Conservation (phyloP, 2,797 vertebrate species). For the Gymnopithys bicolor region DNA sequence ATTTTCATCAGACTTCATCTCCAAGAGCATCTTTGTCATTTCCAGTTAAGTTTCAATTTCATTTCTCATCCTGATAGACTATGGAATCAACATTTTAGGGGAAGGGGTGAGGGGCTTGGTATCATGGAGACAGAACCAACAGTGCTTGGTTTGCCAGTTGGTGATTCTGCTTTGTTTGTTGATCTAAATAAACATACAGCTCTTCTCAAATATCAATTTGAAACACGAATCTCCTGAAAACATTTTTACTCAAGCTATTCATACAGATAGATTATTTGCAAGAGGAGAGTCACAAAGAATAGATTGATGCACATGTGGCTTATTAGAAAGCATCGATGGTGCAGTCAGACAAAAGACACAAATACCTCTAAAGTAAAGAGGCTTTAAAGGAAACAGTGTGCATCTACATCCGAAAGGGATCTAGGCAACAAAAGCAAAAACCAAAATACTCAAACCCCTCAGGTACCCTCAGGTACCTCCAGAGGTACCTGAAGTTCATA, state of each 20-base stretch:
- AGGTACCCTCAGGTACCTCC: neutral
- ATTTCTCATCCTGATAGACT: neutral
- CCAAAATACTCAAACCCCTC: neutral
- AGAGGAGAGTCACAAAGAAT: neutral
- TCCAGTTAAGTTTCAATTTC: conserved; percentile 47
- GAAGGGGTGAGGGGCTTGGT: neutral
- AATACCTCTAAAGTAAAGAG: neutral
- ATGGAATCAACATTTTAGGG: neutral
- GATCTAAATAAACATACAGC: neutral
- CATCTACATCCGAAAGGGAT: neutral
- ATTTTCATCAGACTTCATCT: conserved; percentile 54
- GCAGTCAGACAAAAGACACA: neutral
- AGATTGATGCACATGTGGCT: neutral
- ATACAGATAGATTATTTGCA: neutral
- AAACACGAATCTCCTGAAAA: neutral
- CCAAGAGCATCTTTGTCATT: conserved; percentile 19
- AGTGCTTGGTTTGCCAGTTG: neutral
- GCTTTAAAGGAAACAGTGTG: neutral
- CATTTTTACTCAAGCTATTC: neutral
- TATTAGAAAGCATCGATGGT: neutral
- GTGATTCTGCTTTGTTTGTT: neutral
- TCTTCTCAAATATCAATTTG: neutral
- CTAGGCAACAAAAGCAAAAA: neutral
- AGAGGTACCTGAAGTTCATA: neutral
- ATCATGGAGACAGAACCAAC: neutral